A percentile compares a stretch with the other conserved stretches of the same genome.
These are phyloP conservation scores for Orchestes rusci DNA, from an alignment of 2,888 invertebrate genomes.

Conservation along the genomic window DNA sequence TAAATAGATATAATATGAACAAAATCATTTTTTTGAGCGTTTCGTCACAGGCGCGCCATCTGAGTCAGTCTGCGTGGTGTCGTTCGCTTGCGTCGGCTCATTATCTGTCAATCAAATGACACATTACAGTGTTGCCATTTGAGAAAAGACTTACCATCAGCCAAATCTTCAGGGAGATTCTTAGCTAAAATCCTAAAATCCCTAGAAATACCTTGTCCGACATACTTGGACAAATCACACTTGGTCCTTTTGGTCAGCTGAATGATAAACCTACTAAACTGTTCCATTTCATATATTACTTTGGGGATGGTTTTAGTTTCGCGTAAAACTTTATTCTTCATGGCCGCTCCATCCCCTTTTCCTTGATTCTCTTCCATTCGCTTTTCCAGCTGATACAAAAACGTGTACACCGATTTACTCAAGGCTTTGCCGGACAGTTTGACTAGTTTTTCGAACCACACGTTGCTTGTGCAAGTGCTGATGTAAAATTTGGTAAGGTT, in stretches of 20 bases:
- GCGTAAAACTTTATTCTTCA: conserved; percentile 49
- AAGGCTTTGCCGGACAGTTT: conserved; percentile 55
- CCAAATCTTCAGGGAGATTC: too few relatives aligned
- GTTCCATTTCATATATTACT: conserved; percentile 58
- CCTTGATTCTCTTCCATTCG: conserved; percentile 27
- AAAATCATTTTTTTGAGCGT: too few relatives aligned
- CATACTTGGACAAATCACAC: conserved; percentile 49
- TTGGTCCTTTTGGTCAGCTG: conserved; percentile 54
- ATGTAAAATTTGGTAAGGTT: conserved; percentile 55
- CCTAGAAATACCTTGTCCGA: conserved; percentile 56
- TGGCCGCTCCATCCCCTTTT: conserved; percentile 30
- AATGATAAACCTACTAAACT: conserved; percentile 53
- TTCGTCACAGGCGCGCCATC: too few relatives aligned
- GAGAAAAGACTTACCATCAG: too few relatives aligned
- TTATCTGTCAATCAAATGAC: too few relatives aligned
- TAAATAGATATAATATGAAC: too few relatives aligned
- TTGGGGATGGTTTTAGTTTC: conserved; percentile 59
- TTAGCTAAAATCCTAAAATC: conserved; percentile 57
- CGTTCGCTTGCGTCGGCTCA: too few relatives aligned
- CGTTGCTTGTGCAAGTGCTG: too few relatives aligned
- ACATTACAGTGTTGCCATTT: too few relatives aligned
- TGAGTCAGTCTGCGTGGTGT: too few relatives aligned
- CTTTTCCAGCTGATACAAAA: conserved; percentile 52
- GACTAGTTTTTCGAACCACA: conserved; percentile 51
- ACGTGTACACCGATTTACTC: conserved; percentile 49